Percentiles rank a stretch among this genome's conserved stretches.
phyloP scores from a whole-genome alignment of 2,888 invertebrate species.

The Allolobophora icterica region DNA sequence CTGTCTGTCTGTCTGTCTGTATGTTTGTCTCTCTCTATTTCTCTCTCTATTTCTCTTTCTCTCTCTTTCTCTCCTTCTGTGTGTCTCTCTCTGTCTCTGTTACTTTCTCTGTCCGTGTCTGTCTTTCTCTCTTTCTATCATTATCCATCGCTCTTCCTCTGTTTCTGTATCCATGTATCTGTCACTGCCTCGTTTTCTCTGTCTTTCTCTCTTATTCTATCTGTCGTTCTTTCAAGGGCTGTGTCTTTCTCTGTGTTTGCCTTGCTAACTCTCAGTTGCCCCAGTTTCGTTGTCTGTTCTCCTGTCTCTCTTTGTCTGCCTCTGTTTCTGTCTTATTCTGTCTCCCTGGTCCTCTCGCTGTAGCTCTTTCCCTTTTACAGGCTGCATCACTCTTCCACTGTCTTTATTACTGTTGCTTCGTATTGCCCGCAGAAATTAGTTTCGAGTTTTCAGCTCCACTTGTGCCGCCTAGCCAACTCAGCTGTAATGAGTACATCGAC shows the following conservation, averaged over 20 bases:
- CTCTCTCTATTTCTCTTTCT: background rate
- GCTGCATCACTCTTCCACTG: too few species aligned
- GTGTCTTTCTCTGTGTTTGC: too few species aligned
- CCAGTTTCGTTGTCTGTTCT: background rate
- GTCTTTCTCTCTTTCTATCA: background rate
- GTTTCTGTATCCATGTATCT: background rate
- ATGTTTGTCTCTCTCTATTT: too few species aligned
- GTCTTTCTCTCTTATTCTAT: too few species aligned
- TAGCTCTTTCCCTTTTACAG: background rate
- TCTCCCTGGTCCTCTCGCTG: background rate
- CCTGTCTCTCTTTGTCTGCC: background rate
- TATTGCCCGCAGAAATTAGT: too few species aligned
- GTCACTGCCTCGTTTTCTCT: too few species aligned
- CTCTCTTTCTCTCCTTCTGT: background rate
- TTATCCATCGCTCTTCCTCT: background rate
- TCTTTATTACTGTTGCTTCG: too few species aligned
- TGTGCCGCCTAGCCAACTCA: too few species aligned
- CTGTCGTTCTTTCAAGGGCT: too few species aligned
- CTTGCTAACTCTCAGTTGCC: background rate
- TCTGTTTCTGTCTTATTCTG: background rate
- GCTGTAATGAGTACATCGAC: too few species aligned
- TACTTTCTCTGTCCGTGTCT: background rate
- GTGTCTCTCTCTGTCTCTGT: background rate
- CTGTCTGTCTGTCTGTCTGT: background rate
- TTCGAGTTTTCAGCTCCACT: too few species aligned